Base-by-base conservation (phyloP, 2,888 invertebrate species). In the Creontiades dilutus region DNA sequence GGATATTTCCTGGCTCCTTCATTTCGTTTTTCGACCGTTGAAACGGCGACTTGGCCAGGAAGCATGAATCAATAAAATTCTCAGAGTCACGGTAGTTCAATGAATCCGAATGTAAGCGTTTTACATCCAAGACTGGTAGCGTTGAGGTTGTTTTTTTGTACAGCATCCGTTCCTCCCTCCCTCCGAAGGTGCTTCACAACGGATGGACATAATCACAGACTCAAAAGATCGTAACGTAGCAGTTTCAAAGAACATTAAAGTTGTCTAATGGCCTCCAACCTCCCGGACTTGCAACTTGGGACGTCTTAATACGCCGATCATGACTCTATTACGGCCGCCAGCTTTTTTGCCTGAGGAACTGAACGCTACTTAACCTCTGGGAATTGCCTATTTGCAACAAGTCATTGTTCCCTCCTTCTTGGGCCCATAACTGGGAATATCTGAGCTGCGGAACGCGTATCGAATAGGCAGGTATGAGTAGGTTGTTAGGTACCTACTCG, bases 221-320 rank as follows among this genome's bases (percentile, higher is more conserved):
- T 75, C 37, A 86, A 86, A 27, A 68, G 86, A 86, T 86, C 86
- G 86, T 86, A 86, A 86, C 76, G 86, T 28, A 75, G 86, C 86
- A 86, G 86, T 86, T 86, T 68, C 86, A 27, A 68, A 86, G 86
- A 75, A 68, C 86, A 86, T 86, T 86, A 86, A 86, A 86, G 68
- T 86, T 68, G 75, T 86, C 86, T 86, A 86, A 86, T 86, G 86
- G 86, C 86, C 76, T 46, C 75, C 47, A 57, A 85, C 78, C 78
- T 78, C 1, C 47, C 16, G 78, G 78, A 47, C 78, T 78, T 78
- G n/a, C 47, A 16, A 57, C 55, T 61, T 61, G 85, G n/a, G 61
- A 85, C 85, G 85, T 85, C 85, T 85, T 57, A 85, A 85, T 85
- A 82, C 55, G 19, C 82, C 23, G 48, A 82, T 82, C 82, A 82